Base-by-base conservation (phyloP, 1,140 invertebrate genomes). In the Archivesica marissinica region DNA sequence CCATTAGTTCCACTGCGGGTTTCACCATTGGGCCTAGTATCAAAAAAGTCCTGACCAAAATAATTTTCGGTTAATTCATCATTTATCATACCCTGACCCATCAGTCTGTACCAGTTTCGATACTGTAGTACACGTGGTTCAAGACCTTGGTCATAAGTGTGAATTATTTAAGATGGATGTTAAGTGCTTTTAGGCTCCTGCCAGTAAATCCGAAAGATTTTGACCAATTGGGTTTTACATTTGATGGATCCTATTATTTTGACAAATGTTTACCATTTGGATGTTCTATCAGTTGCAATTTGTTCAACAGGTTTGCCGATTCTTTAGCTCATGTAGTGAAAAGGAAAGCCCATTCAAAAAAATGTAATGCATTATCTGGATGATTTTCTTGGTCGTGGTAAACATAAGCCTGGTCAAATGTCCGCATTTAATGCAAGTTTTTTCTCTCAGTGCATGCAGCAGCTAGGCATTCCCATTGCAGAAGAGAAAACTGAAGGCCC, bases 41-140 rank as follows among this genome's bases (percentile, higher is more conserved):
- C 79, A 23, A 81, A 72, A 54, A 87, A 75, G 72, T 20, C 7
- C 54, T 2, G 76, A 61, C 3, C 11, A 33, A 17, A 35, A 44
- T 17, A 56, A 82, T 7, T 82, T 72, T 70, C 33, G 86, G 4
- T 15, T 85, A 0, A 87, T 87, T 23, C 77, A 85, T 50, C 68
- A 87, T 64, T 44, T 81, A 20, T 84, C 76, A 15, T 79, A 78
- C 56, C 86, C 56, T 23, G 33, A n/a, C 30, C 0, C 66, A 59
- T 25, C n/a, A 64, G 13, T 84, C 70, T 85, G 85, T 47, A 85
- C n/a, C 41, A 76, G 47, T 4, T 80, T 87, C 81, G 80, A 80
- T 41, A 56, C 47, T 13, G 81, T 78, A 6, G 20, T 87, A 0
- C n/a, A 25, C 17, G 77, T 79, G 35, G 35, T 80, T 25, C 64